A percentile compares a stretch with the other conserved stretches of the same genome.
phyloP scores from a whole-genome alignment of 1,140 invertebrate species.

The Eciton burchellii region DNA sequence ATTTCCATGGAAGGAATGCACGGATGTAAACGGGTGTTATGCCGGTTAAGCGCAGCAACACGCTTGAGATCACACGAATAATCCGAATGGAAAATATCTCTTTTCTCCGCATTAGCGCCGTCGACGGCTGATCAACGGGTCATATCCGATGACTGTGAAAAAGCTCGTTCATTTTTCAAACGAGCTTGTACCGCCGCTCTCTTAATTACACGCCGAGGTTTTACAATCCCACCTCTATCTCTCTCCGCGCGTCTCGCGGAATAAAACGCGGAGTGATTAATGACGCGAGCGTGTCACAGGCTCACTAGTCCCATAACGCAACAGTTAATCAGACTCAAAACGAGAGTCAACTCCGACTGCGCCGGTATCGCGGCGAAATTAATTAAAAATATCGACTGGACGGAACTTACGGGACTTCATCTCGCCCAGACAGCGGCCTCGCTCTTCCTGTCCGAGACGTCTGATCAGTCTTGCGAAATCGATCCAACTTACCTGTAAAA shows the following conservation, averaged over 20 bases:
- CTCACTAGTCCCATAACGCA: conserved; percentile 27
- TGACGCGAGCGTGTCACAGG: conserved; percentile 49
- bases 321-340: conserved; percentile 57
- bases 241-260: conserved; percentile 46
- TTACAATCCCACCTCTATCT: conserved; percentile 54
- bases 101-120: conserved; percentile 10
- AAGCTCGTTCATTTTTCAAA: conserved; percentile 60
- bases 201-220: conserved; percentile 54
- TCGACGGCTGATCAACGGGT: conserved; percentile 43
- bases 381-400: conserved; percentile 36
- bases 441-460: conserved; percentile 10
- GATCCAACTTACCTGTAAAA: conserved; percentile 65
- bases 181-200: conserved; percentile 49
- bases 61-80: no score
- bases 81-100: conserved; percentile 27
- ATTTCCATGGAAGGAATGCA: neutral
- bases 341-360: conserved; percentile 11
- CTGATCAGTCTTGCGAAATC: conserved; percentile 7
- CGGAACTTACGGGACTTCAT: neutral
- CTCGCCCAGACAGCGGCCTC: conserved; percentile 16
- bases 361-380: conserved; percentile 8
- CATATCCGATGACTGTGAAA: conserved; percentile 49
- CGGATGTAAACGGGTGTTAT: conserved; percentile 15
- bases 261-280: conserved; percentile 64
- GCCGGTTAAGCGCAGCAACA: no score